A percentile compares a stretch with the other conserved stretches of the same genome.
Evolutionary conservation across 23 tunicate genomes (phyloP).

Genomic region (Trididemnum clinides): DNA sequence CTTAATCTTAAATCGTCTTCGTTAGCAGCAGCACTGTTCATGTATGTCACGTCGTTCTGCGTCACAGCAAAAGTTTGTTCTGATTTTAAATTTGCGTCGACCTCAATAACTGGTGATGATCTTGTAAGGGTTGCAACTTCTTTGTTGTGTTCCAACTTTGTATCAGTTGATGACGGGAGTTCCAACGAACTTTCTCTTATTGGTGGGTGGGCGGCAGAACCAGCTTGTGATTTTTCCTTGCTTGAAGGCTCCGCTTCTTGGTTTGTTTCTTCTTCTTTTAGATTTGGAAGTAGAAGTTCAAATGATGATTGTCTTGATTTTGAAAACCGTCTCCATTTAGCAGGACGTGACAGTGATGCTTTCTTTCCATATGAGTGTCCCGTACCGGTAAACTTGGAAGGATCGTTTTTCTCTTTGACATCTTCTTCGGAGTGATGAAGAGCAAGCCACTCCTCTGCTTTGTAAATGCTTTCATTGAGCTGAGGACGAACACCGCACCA

Average conservation of each 20-base stretch:
- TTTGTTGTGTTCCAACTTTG: no score
- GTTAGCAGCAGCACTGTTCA: no score
- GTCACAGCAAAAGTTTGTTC: no score
- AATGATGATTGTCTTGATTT: conserved; percentile 94
- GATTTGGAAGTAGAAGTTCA: conserved; percentile 78
- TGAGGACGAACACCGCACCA: not conserved
- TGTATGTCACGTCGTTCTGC: no score
- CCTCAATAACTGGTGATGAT: no score
- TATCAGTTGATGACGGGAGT: no score
- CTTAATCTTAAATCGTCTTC: no score
- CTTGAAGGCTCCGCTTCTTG: no score
- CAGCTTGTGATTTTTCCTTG: not conserved
- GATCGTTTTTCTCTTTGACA: not conserved
- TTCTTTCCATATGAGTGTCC: no score
- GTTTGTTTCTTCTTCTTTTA: conserved; percentile 79
- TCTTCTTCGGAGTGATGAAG: conserved; percentile 20
- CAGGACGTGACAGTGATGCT: not conserved
- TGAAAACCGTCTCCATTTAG: conserved; percentile 52
- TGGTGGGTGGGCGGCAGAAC: not conserved
- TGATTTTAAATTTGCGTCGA: no score
- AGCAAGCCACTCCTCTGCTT: conserved; percentile 76
- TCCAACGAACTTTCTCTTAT: conserved; percentile 38
- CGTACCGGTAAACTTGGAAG: not conserved
- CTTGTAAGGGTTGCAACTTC: no score
- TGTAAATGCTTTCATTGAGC: conserved; percentile 56